These are phyloP conservation scores for Hyposoter didymator DNA, from an alignment of 2,888 invertebrate genomes.

Conservation along the genomic window DNA sequence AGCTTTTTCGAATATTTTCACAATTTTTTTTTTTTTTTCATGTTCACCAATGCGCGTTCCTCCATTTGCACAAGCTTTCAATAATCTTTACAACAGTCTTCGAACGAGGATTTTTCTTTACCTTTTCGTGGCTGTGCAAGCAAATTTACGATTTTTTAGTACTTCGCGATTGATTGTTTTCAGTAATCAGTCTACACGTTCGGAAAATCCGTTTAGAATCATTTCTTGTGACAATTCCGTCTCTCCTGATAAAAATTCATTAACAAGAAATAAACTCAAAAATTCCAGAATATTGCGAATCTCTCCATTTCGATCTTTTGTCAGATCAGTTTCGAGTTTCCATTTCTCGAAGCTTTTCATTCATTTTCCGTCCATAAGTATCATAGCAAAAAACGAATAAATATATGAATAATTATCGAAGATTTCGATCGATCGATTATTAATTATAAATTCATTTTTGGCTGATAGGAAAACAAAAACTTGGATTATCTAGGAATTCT, in stretches of 20 bases:
- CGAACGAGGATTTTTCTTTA: background rate
- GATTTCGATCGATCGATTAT: background rate
- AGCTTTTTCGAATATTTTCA: constrained; percentile 21
- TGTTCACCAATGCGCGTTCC: background rate
- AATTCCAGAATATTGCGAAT: background rate
- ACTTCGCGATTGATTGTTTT: too few relatives aligned
- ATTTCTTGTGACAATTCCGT: background rate
- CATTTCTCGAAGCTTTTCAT: background rate
- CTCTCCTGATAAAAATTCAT: background rate
- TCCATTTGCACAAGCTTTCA: background rate
- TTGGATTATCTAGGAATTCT: background rate
- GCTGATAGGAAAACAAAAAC: background rate
- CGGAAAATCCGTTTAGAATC: background rate
- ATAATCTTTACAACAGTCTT: background rate
- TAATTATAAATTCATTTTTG: background rate
- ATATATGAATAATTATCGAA: background rate
- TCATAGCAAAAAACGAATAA: background rate
- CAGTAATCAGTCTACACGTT: too few relatives aligned
- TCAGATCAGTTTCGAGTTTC: background rate
- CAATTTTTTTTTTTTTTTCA: background rate
- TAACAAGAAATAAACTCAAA: background rate
- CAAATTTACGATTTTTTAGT: background rate
- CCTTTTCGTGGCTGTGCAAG: background rate
- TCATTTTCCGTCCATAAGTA: background rate
- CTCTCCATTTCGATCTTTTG: background rate